Conservation (phyloP, 2,797 vertebrate genomes). For the Vultur gryphus region DNA sequence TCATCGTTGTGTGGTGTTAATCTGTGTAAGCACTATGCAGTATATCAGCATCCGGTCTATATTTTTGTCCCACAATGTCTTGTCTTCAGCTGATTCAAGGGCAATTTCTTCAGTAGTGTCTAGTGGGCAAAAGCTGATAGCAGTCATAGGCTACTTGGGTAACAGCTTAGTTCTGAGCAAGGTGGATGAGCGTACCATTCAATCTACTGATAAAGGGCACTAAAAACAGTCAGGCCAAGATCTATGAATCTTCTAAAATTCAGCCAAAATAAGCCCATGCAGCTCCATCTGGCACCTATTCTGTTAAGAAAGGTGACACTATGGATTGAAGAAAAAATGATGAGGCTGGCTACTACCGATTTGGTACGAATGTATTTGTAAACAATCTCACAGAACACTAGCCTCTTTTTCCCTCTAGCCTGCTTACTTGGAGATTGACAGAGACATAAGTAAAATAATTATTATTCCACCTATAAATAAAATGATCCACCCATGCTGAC, state of each 20-base stretch:
- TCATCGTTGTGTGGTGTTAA: not conserved
- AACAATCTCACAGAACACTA: not conserved
- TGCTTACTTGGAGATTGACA: not conserved
- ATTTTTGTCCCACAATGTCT: not conserved
- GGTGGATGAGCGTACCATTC: fast-evolving
- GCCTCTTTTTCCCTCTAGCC: not conserved
- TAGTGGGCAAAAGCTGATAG: not conserved
- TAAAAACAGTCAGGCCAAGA: not conserved
- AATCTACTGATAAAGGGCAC: not conserved
- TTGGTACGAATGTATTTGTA: not conserved
- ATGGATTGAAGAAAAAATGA: not conserved
- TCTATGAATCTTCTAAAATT: not conserved
- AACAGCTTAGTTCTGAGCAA: not conserved
- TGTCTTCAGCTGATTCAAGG: not conserved
- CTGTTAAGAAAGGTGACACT: not conserved
- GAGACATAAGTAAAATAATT: not conserved
- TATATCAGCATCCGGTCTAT: not conserved
- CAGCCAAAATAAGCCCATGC: not conserved
- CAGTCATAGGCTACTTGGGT: not conserved
- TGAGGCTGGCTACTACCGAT: not conserved
- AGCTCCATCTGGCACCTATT: not conserved
- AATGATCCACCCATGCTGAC: not conserved
- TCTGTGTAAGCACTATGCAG: not conserved
- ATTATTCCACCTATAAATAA: not conserved
- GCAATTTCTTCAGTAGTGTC: not conserved